A percentile compares a stretch with the other conserved stretches of the same genome.
Evolutionary conservation across 2,797 vertebrate species (phyloP).

Genomic region (Hylomyscus alleni): DNA sequence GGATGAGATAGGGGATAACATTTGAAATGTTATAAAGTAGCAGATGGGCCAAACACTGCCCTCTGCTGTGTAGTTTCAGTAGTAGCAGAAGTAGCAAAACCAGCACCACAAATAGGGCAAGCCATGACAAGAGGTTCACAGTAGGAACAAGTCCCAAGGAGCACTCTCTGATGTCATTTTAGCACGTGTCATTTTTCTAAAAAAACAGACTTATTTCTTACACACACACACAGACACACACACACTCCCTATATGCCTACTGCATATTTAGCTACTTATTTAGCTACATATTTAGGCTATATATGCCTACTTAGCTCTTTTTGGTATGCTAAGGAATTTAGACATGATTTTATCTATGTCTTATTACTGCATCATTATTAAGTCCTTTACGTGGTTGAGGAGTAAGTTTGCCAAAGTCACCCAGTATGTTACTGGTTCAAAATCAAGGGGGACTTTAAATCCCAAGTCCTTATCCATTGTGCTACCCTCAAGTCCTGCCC

Average conservation of each 20-base stretch:
- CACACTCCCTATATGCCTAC: background rate
- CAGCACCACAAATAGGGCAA: background rate
- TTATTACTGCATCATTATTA: conserved; percentile 1
- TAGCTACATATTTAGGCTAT: too few species aligned
- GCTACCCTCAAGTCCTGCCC: background rate
- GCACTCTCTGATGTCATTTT: background rate
- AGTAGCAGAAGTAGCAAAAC: background rate
- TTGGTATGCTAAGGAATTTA: background rate
- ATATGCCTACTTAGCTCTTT: background rate
- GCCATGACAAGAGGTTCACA: background rate
- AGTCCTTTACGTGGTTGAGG: background rate
- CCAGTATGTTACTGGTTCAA: conserved; percentile 28
- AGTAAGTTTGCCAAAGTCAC: conserved; percentile 31
- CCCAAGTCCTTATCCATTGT: background rate
- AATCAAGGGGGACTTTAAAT: background rate
- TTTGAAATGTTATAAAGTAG: background rate
- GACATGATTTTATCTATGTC: background rate
- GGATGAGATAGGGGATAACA: too few species aligned
- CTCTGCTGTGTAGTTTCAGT: conserved; percentile 62
- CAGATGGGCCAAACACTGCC: conserved; percentile 28
- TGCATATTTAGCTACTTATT: conserved; percentile 7
- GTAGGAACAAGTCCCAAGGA: background rate
- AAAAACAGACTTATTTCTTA: background rate
- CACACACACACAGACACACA: background rate
- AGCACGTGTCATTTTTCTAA: background rate